phyloP scores from a whole-genome alignment of 1,140 invertebrate genomes.

The Rhyzopertha dominica region DNA sequence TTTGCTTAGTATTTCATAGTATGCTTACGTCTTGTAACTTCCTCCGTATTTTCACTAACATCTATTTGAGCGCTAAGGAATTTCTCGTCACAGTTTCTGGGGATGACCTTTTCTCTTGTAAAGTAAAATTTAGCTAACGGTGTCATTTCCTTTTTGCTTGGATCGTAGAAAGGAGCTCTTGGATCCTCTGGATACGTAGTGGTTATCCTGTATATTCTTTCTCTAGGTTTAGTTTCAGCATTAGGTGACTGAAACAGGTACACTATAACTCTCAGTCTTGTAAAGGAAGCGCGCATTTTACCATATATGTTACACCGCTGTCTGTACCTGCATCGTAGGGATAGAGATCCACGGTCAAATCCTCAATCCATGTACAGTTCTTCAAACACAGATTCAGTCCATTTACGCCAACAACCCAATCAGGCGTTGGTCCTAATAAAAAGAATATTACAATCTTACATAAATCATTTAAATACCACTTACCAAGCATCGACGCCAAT shows the following conservation, averaged over 20 bases:
- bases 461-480: conserved; percentile 16
- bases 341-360: conserved; percentile 76
- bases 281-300: conserved; percentile 47
- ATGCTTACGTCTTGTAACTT: conserved; percentile 68
- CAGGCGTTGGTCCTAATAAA: conserved; percentile 74
- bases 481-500: conserved; percentile 87
- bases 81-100: conserved; percentile 65
- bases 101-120: conserved; percentile 65
- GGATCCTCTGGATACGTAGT: conserved; percentile 81
- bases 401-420: conserved; percentile 92
- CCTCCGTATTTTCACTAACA: conserved; percentile 67
- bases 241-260: conserved; percentile 67
- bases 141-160: conserved; percentile 63
- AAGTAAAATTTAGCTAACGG: conserved; percentile 76
- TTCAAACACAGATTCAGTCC: conserved; percentile 80
- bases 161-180: conserved; percentile 87
- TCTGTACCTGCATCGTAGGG: conserved; percentile 95
- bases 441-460: neutral
- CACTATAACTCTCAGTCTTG: conserved; percentile 3
- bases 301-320: conserved; percentile 88
- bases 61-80: conserved; percentile 58
- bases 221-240: conserved; percentile 75
- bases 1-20: no score
- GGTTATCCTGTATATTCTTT: conserved; percentile 85
- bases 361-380: conserved; percentile 84